Conservation (phyloP, 2,888 invertebrate species). For the Xanthostigma xanthostigma region DNA sequence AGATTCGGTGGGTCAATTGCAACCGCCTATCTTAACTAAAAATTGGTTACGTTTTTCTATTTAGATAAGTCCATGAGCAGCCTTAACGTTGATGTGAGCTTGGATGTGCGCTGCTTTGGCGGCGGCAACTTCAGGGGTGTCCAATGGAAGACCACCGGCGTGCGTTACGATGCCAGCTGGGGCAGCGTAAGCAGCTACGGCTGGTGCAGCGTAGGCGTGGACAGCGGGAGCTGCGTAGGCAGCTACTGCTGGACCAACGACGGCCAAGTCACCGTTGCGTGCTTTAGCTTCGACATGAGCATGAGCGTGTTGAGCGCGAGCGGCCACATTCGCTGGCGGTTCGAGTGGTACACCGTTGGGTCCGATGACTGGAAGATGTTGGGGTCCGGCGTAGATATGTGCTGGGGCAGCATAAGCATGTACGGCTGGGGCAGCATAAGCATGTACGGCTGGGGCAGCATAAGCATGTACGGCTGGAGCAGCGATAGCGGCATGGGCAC, state of each 20-base stretch:
- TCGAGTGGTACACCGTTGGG: slow-evolving; percentile 3
- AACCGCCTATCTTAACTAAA: too few species aligned
- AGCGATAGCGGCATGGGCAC: neutral
- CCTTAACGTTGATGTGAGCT: slow-evolving; percentile 4
- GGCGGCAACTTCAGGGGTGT: slow-evolving; percentile 8
- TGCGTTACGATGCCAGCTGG: too few species aligned
- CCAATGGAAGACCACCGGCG: neutral
- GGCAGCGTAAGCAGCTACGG: too few species aligned
- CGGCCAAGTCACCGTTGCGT: neutral
- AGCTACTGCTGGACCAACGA: too few species aligned
- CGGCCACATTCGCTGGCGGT: slow-evolving; percentile 2
- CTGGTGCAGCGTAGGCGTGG: too few species aligned
- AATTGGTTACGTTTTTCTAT: too few species aligned
- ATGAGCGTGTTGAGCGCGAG: neutral
- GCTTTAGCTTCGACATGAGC: neutral
- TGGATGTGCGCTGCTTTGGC: slow-evolving; percentile 6
- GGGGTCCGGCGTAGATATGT: neutral
- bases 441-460: neutral
- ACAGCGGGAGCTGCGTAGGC: too few species aligned
- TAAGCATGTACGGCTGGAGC: neutral
- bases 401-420: neutral
- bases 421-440: neutral
- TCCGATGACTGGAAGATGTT: slow-evolving; percentile 3
- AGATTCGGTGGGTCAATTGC: too few species aligned
- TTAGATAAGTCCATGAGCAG: neutral